A percentile compares a stretch with the other conserved stretches of the same genome.
Evolutionary conservation across 2,113 vertebrate species (phyloP).

Genomic region (Girardinichthys multiradiatus): DNA sequence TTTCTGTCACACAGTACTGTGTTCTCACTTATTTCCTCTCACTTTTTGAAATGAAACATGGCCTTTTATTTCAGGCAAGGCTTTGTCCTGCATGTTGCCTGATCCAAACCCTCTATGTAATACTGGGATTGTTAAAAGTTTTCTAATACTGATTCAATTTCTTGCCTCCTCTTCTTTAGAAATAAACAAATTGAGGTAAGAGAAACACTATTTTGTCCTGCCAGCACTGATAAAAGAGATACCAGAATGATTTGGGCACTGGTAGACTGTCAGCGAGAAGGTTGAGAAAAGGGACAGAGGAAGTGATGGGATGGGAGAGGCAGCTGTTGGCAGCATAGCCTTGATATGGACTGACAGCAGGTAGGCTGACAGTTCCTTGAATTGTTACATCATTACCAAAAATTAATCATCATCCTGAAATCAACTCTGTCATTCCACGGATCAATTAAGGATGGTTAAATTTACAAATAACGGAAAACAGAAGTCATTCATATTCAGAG

Average conservation of each 20-base stretch:
- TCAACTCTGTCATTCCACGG: constrained; percentile 52
- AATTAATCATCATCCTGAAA: constrained; percentile 29
- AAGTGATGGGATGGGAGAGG: constrained; percentile 37
- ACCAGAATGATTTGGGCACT: constrained; percentile 45
- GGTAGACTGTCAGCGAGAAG: constrained; percentile 49
- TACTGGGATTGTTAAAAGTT: constrained; percentile 17
- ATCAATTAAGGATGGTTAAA: constrained; percentile 54
- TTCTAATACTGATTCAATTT: constrained; percentile 32
- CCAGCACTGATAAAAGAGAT: constrained; percentile 59
- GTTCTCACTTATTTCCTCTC: constrained; percentile 37
- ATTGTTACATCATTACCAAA: constrained; percentile 44
- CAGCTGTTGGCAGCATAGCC: constrained; percentile 35
- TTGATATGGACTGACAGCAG: constrained; percentile 56
- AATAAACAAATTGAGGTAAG: constrained; percentile 50
- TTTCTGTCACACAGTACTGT: constrained; percentile 47
- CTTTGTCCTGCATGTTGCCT: constrained; percentile 17
- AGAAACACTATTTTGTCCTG: constrained; percentile 56
- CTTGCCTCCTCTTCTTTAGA: constrained; percentile 30
- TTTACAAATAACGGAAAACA: constrained; percentile 48
- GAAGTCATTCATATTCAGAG: constrained; percentile 49
- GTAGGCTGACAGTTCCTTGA: constrained; percentile 40
- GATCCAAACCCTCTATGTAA: constrained; percentile 18
- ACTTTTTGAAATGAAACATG: constrained; percentile 53
- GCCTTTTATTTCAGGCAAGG: constrained; percentile 28
- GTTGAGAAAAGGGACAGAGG: constrained; percentile 55